Percentiles rank a stretch among this genome's conserved stretches.
Conservation (phyloP, 2,888 invertebrate genomes). For the Hydrotaea diabolus region DNA sequence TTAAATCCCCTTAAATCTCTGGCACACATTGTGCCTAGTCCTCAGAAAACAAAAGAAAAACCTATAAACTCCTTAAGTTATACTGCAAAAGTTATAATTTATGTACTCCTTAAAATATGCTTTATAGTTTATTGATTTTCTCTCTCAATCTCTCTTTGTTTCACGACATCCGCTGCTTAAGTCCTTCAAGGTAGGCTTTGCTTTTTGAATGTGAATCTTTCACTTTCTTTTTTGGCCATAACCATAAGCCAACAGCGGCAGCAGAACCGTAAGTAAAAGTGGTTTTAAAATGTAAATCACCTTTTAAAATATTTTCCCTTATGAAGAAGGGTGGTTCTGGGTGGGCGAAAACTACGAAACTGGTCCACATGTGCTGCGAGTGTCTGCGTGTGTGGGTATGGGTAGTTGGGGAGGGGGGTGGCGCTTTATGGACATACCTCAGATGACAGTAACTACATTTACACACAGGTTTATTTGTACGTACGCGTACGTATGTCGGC, state of each 20-base stretch:
- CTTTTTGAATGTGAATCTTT: constrained; percentile 17
- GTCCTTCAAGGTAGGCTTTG: constrained; percentile 16
- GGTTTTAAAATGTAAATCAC: constrained; percentile 39
- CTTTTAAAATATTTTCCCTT: neutral
- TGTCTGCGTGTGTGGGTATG: too few relatives aligned
- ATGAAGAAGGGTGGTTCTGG: too few relatives aligned
- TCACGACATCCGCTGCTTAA: neutral
- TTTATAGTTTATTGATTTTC: constrained; percentile 27
- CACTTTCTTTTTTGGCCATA: neutral
- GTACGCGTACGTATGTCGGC: constrained; percentile 14
- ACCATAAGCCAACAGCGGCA: neutral
- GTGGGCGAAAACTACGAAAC: neutral
- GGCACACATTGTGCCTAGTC: neutral
- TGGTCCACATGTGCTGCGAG: neutral
- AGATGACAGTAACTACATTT: neutral
- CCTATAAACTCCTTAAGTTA: neutral
- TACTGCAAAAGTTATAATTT: neutral
- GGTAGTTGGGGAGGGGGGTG: neutral
- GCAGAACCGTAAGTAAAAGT: constrained; percentile 8
- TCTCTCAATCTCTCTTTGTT: neutral
- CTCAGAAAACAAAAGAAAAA: neutral
- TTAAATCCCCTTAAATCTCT: neutral
- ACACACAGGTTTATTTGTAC: neutral
- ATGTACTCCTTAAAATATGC: constrained; percentile 21
- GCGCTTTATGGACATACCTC: constrained; percentile 9